phyloP scores from a whole-genome alignment of 35 echinoderm and acorn worm genomes.

The Ophiothrix spiculata region DNA sequence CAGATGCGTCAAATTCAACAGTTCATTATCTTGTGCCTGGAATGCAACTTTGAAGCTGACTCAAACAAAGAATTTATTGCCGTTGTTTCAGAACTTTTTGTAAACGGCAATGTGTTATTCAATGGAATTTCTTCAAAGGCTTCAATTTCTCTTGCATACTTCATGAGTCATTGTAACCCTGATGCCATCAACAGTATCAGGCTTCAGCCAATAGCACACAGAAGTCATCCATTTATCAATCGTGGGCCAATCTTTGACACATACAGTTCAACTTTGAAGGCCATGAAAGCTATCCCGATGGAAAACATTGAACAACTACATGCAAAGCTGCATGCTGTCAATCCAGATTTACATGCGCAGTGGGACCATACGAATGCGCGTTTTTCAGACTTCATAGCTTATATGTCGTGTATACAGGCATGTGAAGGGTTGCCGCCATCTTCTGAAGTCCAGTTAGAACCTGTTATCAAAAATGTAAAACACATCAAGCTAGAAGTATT shows the following conservation, averaged over 20 bases:
- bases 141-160: neutral
- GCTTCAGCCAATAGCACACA: neutral
- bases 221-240: neutral
- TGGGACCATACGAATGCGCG: neutral
- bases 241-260: neutral
- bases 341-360: neutral
- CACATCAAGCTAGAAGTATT: neutral
- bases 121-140: neutral
- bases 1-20: neutral
- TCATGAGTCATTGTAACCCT: neutral
- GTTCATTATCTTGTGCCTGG: neutral
- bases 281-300: neutral
- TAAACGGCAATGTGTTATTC: neutral
- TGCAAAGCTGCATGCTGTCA: neutral
- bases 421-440: neutral
- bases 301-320: neutral
- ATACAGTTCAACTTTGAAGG: neutral
- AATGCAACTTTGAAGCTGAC: neutral
- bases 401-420: neutral
- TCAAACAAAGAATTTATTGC: neutral
- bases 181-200: neutral
- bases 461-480: neutral
- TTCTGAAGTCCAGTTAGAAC: neutral
- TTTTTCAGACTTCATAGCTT: neutral
- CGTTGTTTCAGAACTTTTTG: neutral